Base-by-base conservation (phyloP, 2,797 vertebrate species). In the Sarcoramphus papa region DNA sequence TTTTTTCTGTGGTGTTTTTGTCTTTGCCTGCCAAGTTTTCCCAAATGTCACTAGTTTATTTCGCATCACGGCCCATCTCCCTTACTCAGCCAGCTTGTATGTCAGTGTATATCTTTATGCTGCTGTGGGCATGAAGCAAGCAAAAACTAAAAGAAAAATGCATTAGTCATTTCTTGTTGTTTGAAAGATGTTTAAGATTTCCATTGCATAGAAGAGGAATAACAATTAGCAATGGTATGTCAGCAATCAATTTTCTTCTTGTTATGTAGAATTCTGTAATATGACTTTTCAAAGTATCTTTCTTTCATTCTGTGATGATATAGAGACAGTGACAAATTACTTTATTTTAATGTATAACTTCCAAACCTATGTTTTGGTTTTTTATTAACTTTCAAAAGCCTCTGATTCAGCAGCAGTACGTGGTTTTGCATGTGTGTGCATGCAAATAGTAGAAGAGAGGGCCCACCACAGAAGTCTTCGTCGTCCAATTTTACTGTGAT, bases 401-500 rank as follows among this genome's bases (percentile, higher is more conserved):
- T 63, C 24, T 19, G 25, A 8, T 24, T 64, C 45, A 65, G 65
- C 51, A 92, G 37, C 45, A 60, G 13, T 6, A 7, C 1, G 1
- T 43, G 53, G 30, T 7, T 47, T 68, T 63, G 27, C 18, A 7
- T 20, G 8, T 22, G 57, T 28, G 17, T 16, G 23, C 22, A 3
- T 23, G 48, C 9, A 12, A 14, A 45, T 12, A 47, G 62, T 20
- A 54, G 54, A 30, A 33, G 28, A 43, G 22, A 13, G 16, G 5
- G 1, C 31, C 51, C 47, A 41, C 30, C 23, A 16, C 33, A 56
- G 33, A 31, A 10, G 41, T 28, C 56, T 60, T 2, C 0, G 1
- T 12, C 27, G 69, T 53, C 19, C 57, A 28, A 0, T 14, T 48
- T 35, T 13, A 0, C 1, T 11, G 37, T 27, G 7, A 4, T 2